Evolutionary conservation across 2,888 invertebrate species (phyloP), one percentile per base, ranked within the genome.

Genomic region (Eumacrocentrus americanus): DNA sequence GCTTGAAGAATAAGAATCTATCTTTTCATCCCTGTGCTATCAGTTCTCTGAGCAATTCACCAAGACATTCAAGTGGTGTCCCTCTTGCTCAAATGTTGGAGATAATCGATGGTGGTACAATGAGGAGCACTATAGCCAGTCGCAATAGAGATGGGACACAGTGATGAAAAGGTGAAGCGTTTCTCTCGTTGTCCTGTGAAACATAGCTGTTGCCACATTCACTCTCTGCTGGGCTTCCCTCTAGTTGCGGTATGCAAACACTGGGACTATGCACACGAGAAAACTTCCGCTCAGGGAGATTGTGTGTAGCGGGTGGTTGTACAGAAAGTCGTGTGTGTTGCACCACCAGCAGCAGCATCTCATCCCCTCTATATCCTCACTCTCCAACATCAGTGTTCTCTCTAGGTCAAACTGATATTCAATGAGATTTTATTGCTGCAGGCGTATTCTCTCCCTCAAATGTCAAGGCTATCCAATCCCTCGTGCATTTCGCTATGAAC

Each of bases 321-420:
- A 57, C 50, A 60, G n/a, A 16, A 16, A 42, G 61, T 58, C 51
- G 61, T 50, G 58, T 54, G 50, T n/a, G n/a, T n/a, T n/a, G n/a
- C n/a, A n/a, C n/a, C n/a, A 12, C 18, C 16, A 16, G n/a, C 20
- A 20, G 18, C 44, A 37, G 35, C n/a, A 11, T 16, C 20, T 12
- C 11, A 51, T 47, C 12, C 18, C 44, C 54, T 25, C 16, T 47
- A 6, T 50, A 12, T 48, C 14, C 18, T 58, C 55, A 12, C 61
- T 48, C 50, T 54, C 58, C 51, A 60, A 44, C 58, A 62, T 57
- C 29, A 29, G 18, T 35, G n/a, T 35, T 60, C 63, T 66, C 67
- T 71, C 69, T 70, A 65, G 70, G 70, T 70, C 68, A 71, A 70
- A 68, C 70, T 66, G 66, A 66, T 68, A 71, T 71, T 70, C 70